These are phyloP conservation scores for Brachionus paranguensis DNA, from an alignment of 1,140 invertebrate genomes.

Conservation along the genomic window DNA sequence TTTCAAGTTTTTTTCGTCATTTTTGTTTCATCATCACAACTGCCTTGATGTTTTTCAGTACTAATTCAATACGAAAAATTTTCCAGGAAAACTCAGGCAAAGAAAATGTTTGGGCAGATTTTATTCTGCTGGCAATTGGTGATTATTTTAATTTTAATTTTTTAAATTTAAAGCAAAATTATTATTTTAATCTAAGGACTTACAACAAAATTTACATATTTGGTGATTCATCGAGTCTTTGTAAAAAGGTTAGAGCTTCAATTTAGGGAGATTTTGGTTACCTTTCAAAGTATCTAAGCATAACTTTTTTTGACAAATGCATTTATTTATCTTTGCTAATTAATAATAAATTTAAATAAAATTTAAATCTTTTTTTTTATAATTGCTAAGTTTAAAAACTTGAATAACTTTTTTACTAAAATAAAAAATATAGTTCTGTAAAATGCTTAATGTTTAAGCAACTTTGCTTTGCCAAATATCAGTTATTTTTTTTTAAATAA, in stretches of 20 bases:
- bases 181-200: neutral
- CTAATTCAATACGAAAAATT: neutral
- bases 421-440: no score
- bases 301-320: neutral
- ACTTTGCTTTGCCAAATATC: no score
- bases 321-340: neutral
- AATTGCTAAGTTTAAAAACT: no score
- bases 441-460: no score
- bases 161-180: neutral
- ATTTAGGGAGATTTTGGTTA: neutral
- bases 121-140: conserved; percentile 6
- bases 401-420: no score
- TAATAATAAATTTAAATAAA: neutral
- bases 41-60: neutral
- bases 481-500: no score
- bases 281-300: neutral
- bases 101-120: neutral
- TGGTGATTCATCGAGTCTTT: neutral
- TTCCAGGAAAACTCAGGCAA: neutral
- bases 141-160: neutral
- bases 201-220: neutral
- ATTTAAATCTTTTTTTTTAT: neutral
- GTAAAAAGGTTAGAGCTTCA: neutral
- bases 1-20: neutral
- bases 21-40: conserved; percentile 1